Evolutionary conservation across 2,113 vertebrate species (phyloP).

Genomic region (Prunella fulvescens): DNA sequence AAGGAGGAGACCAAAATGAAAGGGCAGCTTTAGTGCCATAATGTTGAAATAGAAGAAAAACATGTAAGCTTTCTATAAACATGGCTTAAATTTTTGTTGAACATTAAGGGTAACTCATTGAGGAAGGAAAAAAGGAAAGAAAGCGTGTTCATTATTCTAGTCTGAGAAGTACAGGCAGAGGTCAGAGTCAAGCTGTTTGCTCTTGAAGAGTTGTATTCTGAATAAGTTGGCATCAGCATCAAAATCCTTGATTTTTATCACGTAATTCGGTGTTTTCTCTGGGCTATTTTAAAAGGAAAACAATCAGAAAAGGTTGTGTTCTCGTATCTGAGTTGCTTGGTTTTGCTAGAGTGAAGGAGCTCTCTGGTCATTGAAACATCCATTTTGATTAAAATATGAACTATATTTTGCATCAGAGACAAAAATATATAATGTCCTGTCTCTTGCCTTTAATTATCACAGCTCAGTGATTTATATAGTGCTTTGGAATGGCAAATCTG

Average conservation of each 20-base stretch:
- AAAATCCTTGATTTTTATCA: background rate
- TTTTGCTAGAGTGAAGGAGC: background rate
- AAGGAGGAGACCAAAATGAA: background rate
- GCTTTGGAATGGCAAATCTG: conserved; percentile 10
- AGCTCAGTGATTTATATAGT: conserved; percentile 22
- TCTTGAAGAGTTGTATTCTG: background rate
- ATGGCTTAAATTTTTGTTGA: background rate
- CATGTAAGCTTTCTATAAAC: background rate
- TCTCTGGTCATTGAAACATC: background rate
- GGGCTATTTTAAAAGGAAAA: conserved; percentile 1
- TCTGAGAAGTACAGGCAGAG: background rate
- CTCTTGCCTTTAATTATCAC: conserved; percentile 38
- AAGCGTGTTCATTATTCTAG: background rate
- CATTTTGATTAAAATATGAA: background rate
- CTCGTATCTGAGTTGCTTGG: background rate
- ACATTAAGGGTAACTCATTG: background rate
- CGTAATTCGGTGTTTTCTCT: background rate
- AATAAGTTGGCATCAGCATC: background rate
- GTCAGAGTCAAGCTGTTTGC: conserved; percentile 2
- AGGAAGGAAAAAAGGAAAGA: background rate
- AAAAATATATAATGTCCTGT: background rate
- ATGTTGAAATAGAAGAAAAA: background rate
- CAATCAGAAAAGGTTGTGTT: background rate
- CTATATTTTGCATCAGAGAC: background rate
- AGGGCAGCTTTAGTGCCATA: background rate